Conservation (phyloP, 2,888 invertebrate species). For the Paralinhomoeus sp. region DNA sequence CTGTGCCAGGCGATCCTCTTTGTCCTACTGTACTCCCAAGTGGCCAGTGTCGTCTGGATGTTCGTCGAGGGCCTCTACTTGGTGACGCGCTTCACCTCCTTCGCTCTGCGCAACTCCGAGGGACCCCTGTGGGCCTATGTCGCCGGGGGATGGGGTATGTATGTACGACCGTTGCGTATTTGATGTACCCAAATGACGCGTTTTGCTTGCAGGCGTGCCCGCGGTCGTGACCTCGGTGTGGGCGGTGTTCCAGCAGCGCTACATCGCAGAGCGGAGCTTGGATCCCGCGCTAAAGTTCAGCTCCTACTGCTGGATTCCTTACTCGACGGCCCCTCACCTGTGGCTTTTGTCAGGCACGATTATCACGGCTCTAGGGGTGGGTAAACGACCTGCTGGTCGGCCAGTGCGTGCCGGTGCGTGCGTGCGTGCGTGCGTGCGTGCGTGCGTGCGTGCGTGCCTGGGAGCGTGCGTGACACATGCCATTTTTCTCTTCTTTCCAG, state of each 20-base stretch:
- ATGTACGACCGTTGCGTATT: not conserved
- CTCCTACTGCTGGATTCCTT: slow-evolving; percentile 28
- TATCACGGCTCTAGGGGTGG: slow-evolving; percentile 26
- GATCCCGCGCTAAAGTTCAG: too few species aligned
- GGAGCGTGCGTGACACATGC: not conserved
- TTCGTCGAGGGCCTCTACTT: slow-evolving; percentile 32
- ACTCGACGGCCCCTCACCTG: slow-evolving; percentile 22
- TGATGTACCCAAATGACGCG: too few species aligned
- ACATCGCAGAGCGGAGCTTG: too few species aligned
- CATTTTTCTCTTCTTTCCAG: slow-evolving; percentile 17
- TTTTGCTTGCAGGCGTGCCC: too few species aligned
- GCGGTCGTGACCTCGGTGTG: too few species aligned
- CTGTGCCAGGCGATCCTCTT: slow-evolving; percentile 34
- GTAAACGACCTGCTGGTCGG: slow-evolving; percentile 3
- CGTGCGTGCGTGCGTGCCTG: not conserved
- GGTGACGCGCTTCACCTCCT: slow-evolving; percentile 31
- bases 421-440: not conserved
- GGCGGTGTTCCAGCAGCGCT: too few species aligned
- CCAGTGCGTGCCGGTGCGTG: too few species aligned
- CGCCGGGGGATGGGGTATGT: slow-evolving; percentile 37
- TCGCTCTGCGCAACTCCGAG: slow-evolving; percentile 35
- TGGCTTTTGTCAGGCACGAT: slow-evolving; percentile 28
- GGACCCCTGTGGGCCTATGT: slow-evolving; percentile 34
- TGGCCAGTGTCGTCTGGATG: slow-evolving; percentile 39
- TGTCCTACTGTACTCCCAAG: slow-evolving; percentile 32